Base-by-base conservation (phyloP, 2,797 vertebrate species). In the Catostomus latipinnis region DNA sequence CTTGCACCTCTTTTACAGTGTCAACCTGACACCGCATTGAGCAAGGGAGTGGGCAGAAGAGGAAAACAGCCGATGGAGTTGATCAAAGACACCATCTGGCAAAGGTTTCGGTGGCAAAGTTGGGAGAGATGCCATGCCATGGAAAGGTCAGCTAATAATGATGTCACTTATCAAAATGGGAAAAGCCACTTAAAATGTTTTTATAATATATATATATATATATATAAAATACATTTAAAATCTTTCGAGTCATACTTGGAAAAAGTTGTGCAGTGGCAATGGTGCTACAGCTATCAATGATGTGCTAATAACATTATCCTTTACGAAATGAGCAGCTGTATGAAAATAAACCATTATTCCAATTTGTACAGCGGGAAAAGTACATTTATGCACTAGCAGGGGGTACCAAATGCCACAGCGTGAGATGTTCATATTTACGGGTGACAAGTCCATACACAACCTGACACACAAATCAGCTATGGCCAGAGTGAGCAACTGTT, bases 21-120 rank as follows among this genome's bases (percentile, higher is more conserved):
- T 91, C 86, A 86, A 94, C 91, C 92, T 88, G 92, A 94, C 91
- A 94, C 93, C 91, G 1, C 71, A 71, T 82, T 85, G 83, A 75
- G 70, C 78, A 49, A 82, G 72, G 62, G 82, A 77, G 54, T 81
- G 74, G 83, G 83, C 74, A 83, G 70, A 82, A 83, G 76, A 75
- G 79, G 84, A 85, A 87, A 86, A 81, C 80, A 79, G 74, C 74
- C 68, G 71, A 86, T 83, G 68, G 78, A 86, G 84, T 80, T 58
- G 75, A 85, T 72, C 76, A 53, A 76, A 86, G 83, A 73, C 67
- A 61, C 84, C 89, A 89, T 89, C 88, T 90, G 88, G 83, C 68
- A 79, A 82, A 86, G 77, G 86, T 85, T 61, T 77, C 61, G 14
- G 62, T 81, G 76, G 80, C 76, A 58, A 76, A 83, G 74, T 82